Percentiles rank a stretch among this genome's conserved stretches.
phyloP scores from a whole-genome alignment of 2,113 vertebrate genomes.

The Oophaga pumilio region DNA sequence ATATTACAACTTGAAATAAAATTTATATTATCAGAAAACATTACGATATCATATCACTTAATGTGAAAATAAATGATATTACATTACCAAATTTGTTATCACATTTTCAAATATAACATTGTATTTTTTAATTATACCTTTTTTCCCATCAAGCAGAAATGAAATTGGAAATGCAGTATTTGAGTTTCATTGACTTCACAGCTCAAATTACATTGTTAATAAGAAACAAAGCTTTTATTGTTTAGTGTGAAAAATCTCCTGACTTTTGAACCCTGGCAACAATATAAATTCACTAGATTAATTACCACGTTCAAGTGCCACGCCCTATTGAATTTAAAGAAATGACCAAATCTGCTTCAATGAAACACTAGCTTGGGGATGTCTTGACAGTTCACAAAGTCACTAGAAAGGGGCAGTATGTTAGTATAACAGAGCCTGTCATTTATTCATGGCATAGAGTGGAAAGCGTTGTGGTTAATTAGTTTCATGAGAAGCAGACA shows the following conservation, averaged over 20 bases:
- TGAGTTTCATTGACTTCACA: constrained; percentile 10
- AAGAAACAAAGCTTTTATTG: constrained; percentile 6
- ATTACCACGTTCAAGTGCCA: neutral
- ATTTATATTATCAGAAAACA: neutral
- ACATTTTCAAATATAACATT: neutral
- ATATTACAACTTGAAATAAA: neutral
- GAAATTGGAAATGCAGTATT: neutral
- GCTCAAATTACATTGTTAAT: constrained; percentile 3
- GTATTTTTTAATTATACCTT: neutral
- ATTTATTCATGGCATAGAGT: constrained; percentile 32
- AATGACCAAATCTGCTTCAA: constrained; percentile 14
- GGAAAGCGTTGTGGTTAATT: constrained; percentile 26
- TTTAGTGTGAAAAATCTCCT: constrained; percentile 18
- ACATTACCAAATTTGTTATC: neutral
- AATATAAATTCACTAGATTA: constrained; percentile 16
- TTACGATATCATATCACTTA: too few species aligned
- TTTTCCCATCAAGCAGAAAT: neutral
- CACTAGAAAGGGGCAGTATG: constrained; percentile 16
- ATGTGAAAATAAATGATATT: too few species aligned
- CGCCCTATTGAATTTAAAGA: constrained; percentile 12
- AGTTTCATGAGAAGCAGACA: constrained; percentile 37
- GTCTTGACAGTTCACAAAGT: constrained; percentile 31
- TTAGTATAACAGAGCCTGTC: constrained; percentile 16
- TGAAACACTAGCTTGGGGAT: constrained; percentile 17
- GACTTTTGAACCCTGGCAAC: neutral